Base-by-base conservation (phyloP, 2,113 vertebrate genomes). In the Thermophis baileyi region DNA sequence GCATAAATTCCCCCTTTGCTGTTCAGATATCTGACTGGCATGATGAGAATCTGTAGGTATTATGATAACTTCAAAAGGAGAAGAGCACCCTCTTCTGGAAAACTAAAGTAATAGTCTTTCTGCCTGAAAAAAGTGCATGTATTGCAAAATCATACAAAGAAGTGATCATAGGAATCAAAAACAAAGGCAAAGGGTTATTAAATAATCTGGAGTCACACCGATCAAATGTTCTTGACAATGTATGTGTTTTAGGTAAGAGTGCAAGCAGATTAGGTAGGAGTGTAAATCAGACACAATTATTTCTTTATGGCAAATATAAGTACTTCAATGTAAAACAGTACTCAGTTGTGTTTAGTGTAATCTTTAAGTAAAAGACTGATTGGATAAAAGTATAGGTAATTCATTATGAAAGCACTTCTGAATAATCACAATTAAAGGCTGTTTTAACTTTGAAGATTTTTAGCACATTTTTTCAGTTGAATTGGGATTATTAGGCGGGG, bases 81-180 rank as follows among this genome's bases (percentile, higher is more conserved):
- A 90, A 93, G 30, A 86, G 88, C 74, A 86, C 74, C 92, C 88
- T 93, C 92, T 90, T 27, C 92, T 93, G 88, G 92, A 51, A 30
- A 86, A 35, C 1, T 50, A 1, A 60, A 54, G 14, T 18, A 60
- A 60, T 6, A 18, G 30, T 51, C 53, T 90, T 89, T 49, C 30
- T 47, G 44, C 12, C 50, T 46, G 53, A 46, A 91, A 24, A 1
- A 54, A 40, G 5, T 11, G 18, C 4, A 46, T n/a, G 46, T 46
- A 18, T 44, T n/a, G 25, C 3, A 91, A 54, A 85, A 35, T 12
- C 18, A 9, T 44, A 22, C 30, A 24, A 46, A 54, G 6, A 60
- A 63, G 20, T 11, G 7, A 14, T 46, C 25, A 30, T 24, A 30
- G 2, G 86, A 18, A 46, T 14, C 14, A 50, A 50, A 49, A 46